phyloP scores from a whole-genome alignment of 2,113 vertebrate species.

The Solenodon paradoxus region DNA sequence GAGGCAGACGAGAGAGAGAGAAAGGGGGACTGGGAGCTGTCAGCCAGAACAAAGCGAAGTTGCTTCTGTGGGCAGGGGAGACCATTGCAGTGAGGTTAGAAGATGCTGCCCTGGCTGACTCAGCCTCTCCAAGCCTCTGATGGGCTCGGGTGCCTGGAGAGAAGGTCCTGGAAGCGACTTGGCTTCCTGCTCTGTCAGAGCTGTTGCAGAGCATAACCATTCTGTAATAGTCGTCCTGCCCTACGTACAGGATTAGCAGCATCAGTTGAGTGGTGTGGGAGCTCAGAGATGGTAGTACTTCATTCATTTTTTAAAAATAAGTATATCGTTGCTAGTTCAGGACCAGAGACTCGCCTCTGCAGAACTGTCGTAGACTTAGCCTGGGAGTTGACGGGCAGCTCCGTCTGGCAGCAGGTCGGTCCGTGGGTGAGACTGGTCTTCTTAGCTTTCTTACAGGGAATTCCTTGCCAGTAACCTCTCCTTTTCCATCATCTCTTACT shows the following conservation, averaged over 20 bases:
- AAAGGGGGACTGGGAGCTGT: background rate
- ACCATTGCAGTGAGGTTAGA: background rate
- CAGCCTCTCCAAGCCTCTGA: background rate
- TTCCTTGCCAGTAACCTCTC: background rate
- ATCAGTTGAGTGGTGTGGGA: background rate
- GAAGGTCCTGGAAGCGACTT: background rate
- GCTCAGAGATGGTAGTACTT: background rate
- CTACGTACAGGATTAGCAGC: background rate
- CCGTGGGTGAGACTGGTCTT: background rate
- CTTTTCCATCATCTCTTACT: constrained; percentile 27
- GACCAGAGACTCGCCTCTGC: background rate
- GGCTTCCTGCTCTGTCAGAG: background rate
- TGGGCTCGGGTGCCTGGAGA: background rate
- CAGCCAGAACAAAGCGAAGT: background rate
- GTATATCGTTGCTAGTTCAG: background rate
- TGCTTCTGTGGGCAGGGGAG: background rate
- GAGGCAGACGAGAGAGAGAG: background rate
- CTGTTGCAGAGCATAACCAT: background rate
- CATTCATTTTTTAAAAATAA: background rate
- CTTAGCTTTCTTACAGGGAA: background rate
- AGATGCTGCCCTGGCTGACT: background rate
- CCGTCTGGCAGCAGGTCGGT: background rate
- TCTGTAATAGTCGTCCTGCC: background rate
- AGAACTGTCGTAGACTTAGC: constrained; percentile 18
- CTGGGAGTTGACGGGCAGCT: background rate